A percentile compares a stretch with the other conserved stretches of the same genome.
Evolutionary conservation across 1,140 invertebrate genomes (phyloP).

Genomic region (Eurytemora carolleeae): DNA sequence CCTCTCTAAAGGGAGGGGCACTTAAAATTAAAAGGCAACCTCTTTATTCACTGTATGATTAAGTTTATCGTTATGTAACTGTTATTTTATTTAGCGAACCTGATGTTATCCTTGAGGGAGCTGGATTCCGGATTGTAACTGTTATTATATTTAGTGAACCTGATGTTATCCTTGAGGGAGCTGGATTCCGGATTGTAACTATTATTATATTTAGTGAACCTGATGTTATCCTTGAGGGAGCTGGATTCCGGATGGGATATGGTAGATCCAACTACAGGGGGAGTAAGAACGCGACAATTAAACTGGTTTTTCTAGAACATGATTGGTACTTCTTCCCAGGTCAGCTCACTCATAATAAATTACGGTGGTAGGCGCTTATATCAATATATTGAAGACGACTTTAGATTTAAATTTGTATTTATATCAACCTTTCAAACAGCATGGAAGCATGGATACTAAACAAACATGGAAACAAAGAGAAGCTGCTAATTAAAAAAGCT

Average conservation of each 20-base stretch:
- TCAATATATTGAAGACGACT: background rate
- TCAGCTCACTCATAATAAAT: conserved; percentile 28
- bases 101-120: too few species aligned
- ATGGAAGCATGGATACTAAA: too few species aligned
- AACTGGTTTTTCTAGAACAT: conserved; percentile 41
- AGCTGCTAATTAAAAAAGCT: too few species aligned
- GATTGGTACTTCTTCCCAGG: conserved; percentile 47
- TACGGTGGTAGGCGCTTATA: conserved; percentile 21
- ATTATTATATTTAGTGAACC: background rate
- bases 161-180: too few species aligned
- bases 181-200: too few species aligned
- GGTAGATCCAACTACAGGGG: conserved; percentile 40
- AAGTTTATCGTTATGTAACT: too few species aligned
- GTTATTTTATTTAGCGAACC: background rate
- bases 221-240: conserved; percentile 25
- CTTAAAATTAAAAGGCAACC: too few species aligned
- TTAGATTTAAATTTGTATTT: background rate
- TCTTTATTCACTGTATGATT: background rate
- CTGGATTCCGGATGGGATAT: conserved; percentile 38
- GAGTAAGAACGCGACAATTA: conserved; percentile 35
- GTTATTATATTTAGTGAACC: background rate
- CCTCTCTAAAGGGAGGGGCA: too few species aligned
- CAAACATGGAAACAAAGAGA: too few species aligned
- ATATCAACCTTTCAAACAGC: background rate
- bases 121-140: too few species aligned